Conservation (phyloP, 2,888 invertebrate species). For the Chymomyza procnemis region DNA sequence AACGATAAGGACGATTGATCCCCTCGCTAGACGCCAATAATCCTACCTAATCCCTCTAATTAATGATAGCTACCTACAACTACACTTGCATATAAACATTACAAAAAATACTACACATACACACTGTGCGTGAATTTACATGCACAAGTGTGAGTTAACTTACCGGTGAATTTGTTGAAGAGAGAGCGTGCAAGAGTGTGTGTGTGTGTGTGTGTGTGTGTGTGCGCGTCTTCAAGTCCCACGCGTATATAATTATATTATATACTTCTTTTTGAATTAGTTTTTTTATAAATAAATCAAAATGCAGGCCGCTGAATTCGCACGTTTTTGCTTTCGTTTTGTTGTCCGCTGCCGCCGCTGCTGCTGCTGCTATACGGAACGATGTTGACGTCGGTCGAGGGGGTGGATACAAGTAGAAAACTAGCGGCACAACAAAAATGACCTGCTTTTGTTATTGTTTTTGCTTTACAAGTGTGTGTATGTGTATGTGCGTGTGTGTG, state of each 20-base stretch:
- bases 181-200: slow-evolving; percentile 5
- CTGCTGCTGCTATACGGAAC: slow-evolving; percentile 34
- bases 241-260: neutral
- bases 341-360: slow-evolving; percentile 33
- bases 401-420: slow-evolving; percentile 13
- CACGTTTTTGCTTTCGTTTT: slow-evolving; percentile 7
- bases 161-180: slow-evolving; percentile 38
- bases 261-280: neutral
- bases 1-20: too few species aligned
- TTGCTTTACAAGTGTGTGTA: slow-evolving; percentile 10
- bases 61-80: too few species aligned
- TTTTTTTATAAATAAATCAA: slow-evolving; percentile 1
- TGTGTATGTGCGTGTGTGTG: neutral
- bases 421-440: slow-evolving; percentile 30
- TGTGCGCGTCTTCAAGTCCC: neutral
- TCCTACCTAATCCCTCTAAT: too few species aligned
- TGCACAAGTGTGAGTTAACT: slow-evolving; percentile 13
- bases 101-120: neutral
- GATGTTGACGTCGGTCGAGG: slow-evolving; percentile 4
- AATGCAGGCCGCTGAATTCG: neutral
- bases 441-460: slow-evolving; percentile 32
- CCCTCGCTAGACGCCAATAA: too few species aligned
- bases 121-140: too few species aligned
- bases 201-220: neutral
- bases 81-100: too few species aligned